Conservation (phyloP, 2,797 vertebrate genomes). For the Steatocranus sp. region DNA sequence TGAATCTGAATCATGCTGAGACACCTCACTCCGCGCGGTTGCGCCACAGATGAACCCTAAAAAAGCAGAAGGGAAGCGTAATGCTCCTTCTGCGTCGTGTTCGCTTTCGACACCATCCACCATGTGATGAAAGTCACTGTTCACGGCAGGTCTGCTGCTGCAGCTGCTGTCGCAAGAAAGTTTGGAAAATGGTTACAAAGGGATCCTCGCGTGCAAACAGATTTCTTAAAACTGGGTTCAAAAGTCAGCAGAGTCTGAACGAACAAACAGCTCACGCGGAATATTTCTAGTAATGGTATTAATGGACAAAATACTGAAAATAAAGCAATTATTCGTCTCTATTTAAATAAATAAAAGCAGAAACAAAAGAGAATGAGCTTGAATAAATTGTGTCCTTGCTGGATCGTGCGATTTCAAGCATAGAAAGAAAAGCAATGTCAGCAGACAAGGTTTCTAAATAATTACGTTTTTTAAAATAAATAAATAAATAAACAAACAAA, state of each 20-base stretch:
- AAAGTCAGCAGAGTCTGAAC: neutral
- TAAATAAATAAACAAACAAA: no score
- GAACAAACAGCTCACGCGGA: neutral
- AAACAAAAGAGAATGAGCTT: neutral
- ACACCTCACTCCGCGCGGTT: neutral
- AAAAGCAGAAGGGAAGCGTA: slow-evolving; percentile 40
- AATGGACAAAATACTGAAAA: neutral
- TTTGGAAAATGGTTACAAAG: slow-evolving; percentile 16
- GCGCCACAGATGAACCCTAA: neutral
- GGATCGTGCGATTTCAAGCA: neutral
- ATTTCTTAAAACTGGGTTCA: neutral
- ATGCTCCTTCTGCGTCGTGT: neutral
- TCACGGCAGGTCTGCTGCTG: neutral
- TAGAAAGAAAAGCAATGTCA: neutral
- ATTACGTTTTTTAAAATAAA: neutral
- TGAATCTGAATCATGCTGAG: slow-evolving; percentile 22
- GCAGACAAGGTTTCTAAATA: neutral
- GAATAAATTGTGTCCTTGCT: neutral
- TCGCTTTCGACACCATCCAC: neutral
- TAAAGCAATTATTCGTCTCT: neutral
- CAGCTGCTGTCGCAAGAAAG: slow-evolving; percentile 29
- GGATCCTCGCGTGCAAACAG: neutral
- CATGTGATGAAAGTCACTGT: slow-evolving; percentile 23
- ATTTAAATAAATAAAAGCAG: neutral
- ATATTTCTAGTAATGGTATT: neutral